phyloP scores from a whole-genome alignment of 2,888 invertebrate species.

The Hydrotaea cyrtoneurina region DNA sequence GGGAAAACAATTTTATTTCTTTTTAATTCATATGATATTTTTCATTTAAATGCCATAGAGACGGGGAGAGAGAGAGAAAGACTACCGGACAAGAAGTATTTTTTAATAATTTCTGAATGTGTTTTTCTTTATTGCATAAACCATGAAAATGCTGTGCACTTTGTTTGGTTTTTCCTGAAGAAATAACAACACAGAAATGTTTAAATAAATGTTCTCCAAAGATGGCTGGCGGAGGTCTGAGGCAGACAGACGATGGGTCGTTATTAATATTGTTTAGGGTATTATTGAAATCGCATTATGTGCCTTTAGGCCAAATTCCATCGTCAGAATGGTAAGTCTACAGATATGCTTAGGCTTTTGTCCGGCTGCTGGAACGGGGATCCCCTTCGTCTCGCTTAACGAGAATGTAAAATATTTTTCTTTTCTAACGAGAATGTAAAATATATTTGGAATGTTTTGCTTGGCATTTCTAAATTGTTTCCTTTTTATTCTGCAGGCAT shows the following conservation, averaged over 20 bases:
- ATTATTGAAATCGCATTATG: background rate
- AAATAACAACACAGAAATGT: background rate
- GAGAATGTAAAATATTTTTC: background rate
- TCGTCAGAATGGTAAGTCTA: background rate
- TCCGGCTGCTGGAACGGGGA: background rate
- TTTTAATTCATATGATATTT: background rate
- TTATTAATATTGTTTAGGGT: constrained; percentile 2
- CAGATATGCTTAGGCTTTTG: background rate
- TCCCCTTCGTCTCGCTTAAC: background rate
- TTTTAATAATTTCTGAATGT: background rate
- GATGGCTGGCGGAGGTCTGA: background rate
- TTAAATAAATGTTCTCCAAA: background rate
- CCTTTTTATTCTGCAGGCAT: background rate
- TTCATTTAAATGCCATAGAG: constrained; percentile 6
- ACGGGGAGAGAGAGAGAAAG: background rate
- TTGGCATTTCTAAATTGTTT: background rate
- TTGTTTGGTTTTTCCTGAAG: no score
- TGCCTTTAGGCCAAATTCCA: background rate
- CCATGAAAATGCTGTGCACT: no score
- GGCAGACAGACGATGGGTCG: background rate
- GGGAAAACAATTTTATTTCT: background rate
- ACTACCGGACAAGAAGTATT: background rate
- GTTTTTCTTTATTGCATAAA: no score
- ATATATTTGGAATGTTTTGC: background rate
- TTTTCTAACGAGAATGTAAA: background rate